A percentile compares a stretch with the other conserved stretches of the same genome.
Evolutionary conservation across 2,888 invertebrate species (phyloP).

Genomic region (Xestia xanthographa): DNA sequence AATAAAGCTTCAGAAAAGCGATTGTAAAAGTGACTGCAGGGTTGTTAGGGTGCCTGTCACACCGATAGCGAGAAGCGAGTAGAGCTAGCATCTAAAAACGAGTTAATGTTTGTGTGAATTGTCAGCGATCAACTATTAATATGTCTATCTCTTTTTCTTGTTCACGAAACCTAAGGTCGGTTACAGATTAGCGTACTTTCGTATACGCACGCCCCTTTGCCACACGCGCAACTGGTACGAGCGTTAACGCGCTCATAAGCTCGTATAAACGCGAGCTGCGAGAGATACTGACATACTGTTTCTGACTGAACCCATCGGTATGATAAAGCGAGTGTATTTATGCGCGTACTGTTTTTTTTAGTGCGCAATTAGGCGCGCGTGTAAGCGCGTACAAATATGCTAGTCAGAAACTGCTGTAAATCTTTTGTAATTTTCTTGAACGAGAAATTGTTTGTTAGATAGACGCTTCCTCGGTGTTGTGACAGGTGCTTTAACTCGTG

Average conservation of each 20-base stretch:
- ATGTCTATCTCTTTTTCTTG: background rate
- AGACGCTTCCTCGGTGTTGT: too few species aligned
- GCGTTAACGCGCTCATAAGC: background rate
- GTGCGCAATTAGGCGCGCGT: background rate
- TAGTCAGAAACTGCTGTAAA: background rate
- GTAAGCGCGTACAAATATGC: background rate
- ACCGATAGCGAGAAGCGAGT: background rate
- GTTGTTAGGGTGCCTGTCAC: conserved; percentile 4
- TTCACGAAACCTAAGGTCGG: background rate
- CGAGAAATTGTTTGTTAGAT: background rate
- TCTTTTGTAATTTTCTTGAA: background rate
- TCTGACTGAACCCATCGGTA: background rate
- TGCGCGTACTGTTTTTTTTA: background rate
- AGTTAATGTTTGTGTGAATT: background rate
- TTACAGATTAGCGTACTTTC: background rate
- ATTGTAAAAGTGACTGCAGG: conserved; percentile 19
- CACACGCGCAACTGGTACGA: background rate
- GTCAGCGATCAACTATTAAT: background rate
- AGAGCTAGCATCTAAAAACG: background rate
- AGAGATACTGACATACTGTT: background rate
- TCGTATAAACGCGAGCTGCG: background rate
- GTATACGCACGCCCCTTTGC: background rate
- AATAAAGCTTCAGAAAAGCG: conserved; percentile 20
- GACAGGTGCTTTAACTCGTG: conserved; percentile 5
- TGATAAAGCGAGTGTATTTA: background rate